Conservation (phyloP, 2,888 invertebrate species). For the Oconnorella tubifera region DNA sequence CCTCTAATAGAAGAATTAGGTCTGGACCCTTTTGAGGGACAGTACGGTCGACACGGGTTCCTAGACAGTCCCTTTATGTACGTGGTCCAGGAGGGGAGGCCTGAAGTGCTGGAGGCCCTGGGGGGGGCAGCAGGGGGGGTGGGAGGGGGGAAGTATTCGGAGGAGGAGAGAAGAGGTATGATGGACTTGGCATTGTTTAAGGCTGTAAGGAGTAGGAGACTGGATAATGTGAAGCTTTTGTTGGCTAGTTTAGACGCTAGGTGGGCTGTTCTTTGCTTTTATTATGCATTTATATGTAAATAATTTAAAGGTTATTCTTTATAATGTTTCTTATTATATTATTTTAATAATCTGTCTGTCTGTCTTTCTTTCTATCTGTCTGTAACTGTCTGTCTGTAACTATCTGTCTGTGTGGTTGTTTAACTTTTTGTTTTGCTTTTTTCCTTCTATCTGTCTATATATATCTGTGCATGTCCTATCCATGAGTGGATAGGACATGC, state of each 20-base stretch:
- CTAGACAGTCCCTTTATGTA: conserved; percentile 39
- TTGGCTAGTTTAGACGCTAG: conserved; percentile 27
- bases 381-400: background rate
- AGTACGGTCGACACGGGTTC: conserved; percentile 35
- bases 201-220: conserved; percentile 28
- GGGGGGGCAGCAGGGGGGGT: conserved; percentile 30
- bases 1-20: conserved; percentile 28
- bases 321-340: too few species aligned
- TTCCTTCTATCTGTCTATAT: background rate
- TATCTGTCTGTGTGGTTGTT: background rate
- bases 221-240: conserved; percentile 35
- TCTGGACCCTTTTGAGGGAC: conserved; percentile 36
- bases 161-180: conserved; percentile 28
- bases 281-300: too few species aligned
- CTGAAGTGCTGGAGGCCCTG: conserved; percentile 31
- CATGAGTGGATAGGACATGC: too few species aligned
- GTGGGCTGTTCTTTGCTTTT: too few species aligned
- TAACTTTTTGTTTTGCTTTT: background rate
- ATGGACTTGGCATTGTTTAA: conserved; percentile 33
- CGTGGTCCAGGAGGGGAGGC: conserved; percentile 35
- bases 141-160: conserved; percentile 30
- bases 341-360: background rate
- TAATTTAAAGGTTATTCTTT: too few species aligned
- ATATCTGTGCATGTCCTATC: too few species aligned
- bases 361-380: background rate